Percentiles rank a stretch among this genome's conserved stretches.
Conservation (phyloP, 1,140 invertebrate species). For the Euura lappo region DNA sequence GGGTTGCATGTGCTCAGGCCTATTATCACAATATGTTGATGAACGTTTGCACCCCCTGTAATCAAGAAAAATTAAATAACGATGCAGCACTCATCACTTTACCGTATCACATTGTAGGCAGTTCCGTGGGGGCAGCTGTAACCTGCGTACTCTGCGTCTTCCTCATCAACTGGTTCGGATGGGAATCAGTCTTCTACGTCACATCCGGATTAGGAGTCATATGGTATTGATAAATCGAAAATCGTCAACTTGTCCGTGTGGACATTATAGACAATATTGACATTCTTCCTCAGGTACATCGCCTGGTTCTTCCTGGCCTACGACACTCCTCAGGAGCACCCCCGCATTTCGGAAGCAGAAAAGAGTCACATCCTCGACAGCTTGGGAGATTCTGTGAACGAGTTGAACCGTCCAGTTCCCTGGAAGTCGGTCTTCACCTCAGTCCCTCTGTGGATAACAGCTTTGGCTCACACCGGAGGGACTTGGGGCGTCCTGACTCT, state of each 20-base stretch:
- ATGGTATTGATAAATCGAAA: constrained; percentile 63
- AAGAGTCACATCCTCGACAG: constrained; percentile 66
- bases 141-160: constrained; percentile 74
- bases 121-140: constrained; percentile 72
- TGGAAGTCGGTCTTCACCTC: constrained; percentile 79
- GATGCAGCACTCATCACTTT: no score
- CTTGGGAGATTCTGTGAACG: constrained; percentile 59
- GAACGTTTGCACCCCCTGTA: no score
- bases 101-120: constrained; percentile 54
- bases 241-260: neutral
- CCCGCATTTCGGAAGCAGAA: constrained; percentile 75
- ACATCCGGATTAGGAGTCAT: constrained; percentile 68
- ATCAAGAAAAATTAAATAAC: no score
- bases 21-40: no score
- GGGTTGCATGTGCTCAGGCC: no score
- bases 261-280: neutral
- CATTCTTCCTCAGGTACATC: constrained; percentile 59
- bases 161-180: constrained; percentile 69
- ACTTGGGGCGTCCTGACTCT: constrained; percentile 88
- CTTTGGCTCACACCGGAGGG: constrained; percentile 78
- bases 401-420: constrained; percentile 64
- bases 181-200: constrained; percentile 79
- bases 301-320: constrained; percentile 70
- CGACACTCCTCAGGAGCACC: constrained; percentile 76
- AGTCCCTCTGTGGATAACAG: constrained; percentile 77